These are phyloP conservation scores for Fragum sueziense DNA, from an alignment of 2,888 invertebrate genomes.

Conservation along the genomic window DNA sequence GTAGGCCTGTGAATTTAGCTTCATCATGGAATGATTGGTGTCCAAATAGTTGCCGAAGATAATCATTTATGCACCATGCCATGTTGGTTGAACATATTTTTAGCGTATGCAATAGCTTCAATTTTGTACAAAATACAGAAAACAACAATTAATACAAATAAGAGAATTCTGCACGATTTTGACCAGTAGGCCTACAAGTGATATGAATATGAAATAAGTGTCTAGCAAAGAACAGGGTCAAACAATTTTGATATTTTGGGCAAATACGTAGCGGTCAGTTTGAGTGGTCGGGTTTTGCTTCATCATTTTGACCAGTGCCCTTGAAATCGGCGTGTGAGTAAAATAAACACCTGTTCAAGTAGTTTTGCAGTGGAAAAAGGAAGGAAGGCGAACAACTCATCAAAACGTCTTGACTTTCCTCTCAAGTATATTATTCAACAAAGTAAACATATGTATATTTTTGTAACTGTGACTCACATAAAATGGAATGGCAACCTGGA, in stretches of 20 bases:
- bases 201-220: no score
- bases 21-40: no score
- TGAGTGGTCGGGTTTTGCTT: neutral
- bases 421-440: neutral
- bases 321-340: constrained; percentile 10
- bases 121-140: no score
- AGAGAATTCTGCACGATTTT: no score
- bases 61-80: no score
- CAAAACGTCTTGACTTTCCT: neutral
- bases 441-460: neutral
- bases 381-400: neutral
- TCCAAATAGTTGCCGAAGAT: no score
- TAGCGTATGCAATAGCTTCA: no score
- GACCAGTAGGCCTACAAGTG: no score
- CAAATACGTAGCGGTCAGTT: constrained; percentile 26
- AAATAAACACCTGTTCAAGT: constrained; percentile 23
- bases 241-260: constrained; percentile 29
- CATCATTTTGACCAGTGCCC: constrained; percentile 20
- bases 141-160: no score
- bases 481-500: no score
- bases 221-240: neutral
- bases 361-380: neutral
- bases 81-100: no score
- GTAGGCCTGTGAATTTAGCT: no score
- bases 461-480: neutral